Base-by-base conservation (phyloP, 1,140 invertebrate genomes). In the Trichonephila inaurata region DNA sequence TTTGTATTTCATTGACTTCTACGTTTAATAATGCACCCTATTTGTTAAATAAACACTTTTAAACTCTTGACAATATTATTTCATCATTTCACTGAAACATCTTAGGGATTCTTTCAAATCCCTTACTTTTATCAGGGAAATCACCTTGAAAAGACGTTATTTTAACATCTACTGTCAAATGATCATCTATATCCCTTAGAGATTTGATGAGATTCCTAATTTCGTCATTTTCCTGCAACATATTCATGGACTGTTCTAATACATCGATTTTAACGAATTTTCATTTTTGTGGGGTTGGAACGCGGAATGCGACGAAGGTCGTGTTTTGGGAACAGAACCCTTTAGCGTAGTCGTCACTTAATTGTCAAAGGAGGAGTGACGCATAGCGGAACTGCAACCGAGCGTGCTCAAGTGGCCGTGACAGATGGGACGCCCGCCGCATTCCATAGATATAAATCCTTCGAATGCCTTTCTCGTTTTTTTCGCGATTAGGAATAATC, bases 381-480 rank as follows among this genome's bases (percentile, higher is more conserved):
- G 89, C 89, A 91, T 91, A 91, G 89, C 89, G 89, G 89, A 91
- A 61, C n/a, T 40, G n/a, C 89, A 33, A 81, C 72, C 72, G 82
- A 58, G 58, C 89, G 89, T 91, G n/a, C 83, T 21, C 51, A 85
- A 85, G 44, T 61, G 77, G 28, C 28, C 69, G 72, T 81, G 69
- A 44, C 51, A 85, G 14, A 85, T n/a, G 58, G 51, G n/a, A 83
- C 69, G n/a, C 28, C 16, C 16, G 24, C 24, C 28, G 69, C 72
- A 18, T 19, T 77, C 28, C 28, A 19, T 33, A 77, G 51, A 7
- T 77, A 7, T 77, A 77, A 77, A 77, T 77, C 72, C 72, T 77
- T 77, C 16, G 18, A 5, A 40, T 7, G 14, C 28, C 33, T 77
- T 40, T 5, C 33, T 77, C 16, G 33, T 40, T 40, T 40, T 40